Evolutionary conservation across 1,140 invertebrate genomes (phyloP).

Genomic region (Dreissena rostriformis): DNA sequence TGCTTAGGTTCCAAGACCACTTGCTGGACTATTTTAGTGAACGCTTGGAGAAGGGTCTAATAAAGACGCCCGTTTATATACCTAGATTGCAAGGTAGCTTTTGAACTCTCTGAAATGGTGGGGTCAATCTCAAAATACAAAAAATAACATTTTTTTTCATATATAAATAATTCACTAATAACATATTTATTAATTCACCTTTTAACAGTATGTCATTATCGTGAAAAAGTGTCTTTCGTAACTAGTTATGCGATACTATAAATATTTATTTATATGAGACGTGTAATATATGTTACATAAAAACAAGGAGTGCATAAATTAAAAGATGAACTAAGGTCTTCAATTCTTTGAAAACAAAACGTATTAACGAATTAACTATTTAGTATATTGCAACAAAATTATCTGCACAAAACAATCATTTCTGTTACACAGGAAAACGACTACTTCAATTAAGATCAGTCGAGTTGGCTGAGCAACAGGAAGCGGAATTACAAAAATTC

Average conservation of each 20-base stretch:
- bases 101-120: not conserved
- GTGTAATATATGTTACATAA: no score
- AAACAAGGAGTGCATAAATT: no score
- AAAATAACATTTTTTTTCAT: not conserved
- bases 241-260: not conserved
- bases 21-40: conserved; percentile 26
- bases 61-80: conserved; percentile 39
- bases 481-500: conserved; percentile 27
- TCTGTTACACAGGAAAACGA: conserved; percentile 11
- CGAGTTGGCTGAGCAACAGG: conserved; percentile 19
- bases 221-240: not conserved
- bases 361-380: not conserved
- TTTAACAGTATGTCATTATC: not conserved
- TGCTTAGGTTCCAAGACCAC: conserved; percentile 18
- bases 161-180: not conserved
- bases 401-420: not conserved
- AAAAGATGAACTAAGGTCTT: not conserved
- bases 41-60: conserved; percentile 25
- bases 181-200: not conserved
- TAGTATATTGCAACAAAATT: not conserved
- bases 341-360: not conserved
- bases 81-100: conserved; percentile 44
- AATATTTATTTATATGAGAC: no score
- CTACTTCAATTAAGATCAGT: conserved; percentile 26
- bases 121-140: not conserved